Evolutionary conservation across 2,797 vertebrate genomes (phyloP).

Genomic region (Cyclopterus lumpus): DNA sequence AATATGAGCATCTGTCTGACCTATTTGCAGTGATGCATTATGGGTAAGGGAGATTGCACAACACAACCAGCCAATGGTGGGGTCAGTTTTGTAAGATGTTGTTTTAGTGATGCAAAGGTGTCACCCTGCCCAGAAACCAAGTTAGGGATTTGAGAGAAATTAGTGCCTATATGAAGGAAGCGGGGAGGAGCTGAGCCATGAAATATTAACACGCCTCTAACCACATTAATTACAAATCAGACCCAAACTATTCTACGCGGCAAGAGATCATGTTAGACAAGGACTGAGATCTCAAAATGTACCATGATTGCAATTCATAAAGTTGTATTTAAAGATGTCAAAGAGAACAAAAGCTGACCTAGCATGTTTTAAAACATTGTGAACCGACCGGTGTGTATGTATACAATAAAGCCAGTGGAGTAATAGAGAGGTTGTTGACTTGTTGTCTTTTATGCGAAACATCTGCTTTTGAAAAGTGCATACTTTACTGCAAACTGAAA

Average conservation of each 20-base stretch:
- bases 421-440: not conserved
- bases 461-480: conserved; percentile 11
- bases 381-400: too few relatives aligned
- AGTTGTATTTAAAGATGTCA: too few relatives aligned
- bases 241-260: not conserved
- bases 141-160: not conserved
- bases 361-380: not conserved
- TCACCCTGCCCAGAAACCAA: conserved; percentile 14
- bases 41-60: conserved; percentile 26
- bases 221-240: conserved; percentile 9
- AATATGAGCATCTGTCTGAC: conserved; percentile 28
- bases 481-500: not conserved
- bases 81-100: conserved; percentile 32
- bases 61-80: not conserved
- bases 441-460: conserved; percentile 7
- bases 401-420: not conserved
- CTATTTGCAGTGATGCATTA: conserved; percentile 12
- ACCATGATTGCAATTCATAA: too few relatives aligned
- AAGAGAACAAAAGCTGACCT: too few relatives aligned
- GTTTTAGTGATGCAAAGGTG: not conserved
- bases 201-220: not conserved
- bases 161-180: not conserved
- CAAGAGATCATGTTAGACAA: not conserved
- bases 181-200: not conserved
- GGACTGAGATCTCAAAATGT: too few relatives aligned